Base-by-base conservation (phyloP, 2,888 invertebrate genomes). In the Rhyacophila evoluta region DNA sequence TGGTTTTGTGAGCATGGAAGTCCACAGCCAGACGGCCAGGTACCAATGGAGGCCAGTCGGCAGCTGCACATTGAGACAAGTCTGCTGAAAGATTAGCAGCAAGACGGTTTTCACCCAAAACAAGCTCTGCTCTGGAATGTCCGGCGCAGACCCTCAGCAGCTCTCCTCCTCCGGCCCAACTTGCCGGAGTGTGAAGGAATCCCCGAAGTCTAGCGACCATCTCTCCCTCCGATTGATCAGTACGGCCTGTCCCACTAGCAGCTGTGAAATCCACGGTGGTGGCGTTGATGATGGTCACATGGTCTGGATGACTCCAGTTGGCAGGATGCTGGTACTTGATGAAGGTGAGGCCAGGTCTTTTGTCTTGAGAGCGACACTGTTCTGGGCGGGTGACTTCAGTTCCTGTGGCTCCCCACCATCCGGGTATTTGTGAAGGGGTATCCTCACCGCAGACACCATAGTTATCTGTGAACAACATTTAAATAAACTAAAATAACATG, bases 381-480 rank as follows among this genome's bases (percentile, higher is more conserved):
- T 94, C 92, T 0, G 96, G 93, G 39, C 89, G 88, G 0, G 92
- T 91, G 28, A 95, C 92, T 86, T 94, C 94, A 0, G 93, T 93
- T 19, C 96, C 97, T 79, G 94, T 94, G 0, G 93, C 88, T 1
- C 96, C 96, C 97, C 97, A 97, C 97, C 97, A 97, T 0, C 95
- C 96, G 0, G 94, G 93, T 83, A 94, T 93, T 85, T 94, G 94
- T 6, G 94, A 94, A 0, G 94, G 94, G 25, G 94, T 94, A 84
- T 95, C 95, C 85, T 96, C 95, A 0, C 96, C 96, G 83, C 96
- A 96, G 6, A 95, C 94, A 0, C 96, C 96, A 83, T 94, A 94
- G 85, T 93, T 94, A 86, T 95, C 93, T 91, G 84, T 68, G 12
- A 2, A 15, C 1, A n/a, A 55, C 10, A 86, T 85, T 75, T 55